phyloP scores from a whole-genome alignment of 2,888 invertebrate genomes.

The Melanotus villosus region DNA sequence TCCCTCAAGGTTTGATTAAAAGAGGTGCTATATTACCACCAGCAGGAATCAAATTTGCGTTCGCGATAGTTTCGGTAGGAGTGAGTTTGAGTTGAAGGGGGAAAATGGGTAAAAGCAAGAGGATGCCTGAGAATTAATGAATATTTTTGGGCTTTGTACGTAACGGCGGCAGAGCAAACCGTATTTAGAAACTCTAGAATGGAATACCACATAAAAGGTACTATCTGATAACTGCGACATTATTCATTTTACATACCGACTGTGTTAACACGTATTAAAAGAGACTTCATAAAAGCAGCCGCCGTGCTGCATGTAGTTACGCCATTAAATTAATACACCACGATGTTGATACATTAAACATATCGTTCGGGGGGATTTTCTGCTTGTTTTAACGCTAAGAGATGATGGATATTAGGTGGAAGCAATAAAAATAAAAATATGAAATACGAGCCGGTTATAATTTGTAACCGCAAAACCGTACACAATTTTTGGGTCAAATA shows the following conservation, averaged over 20 bases:
- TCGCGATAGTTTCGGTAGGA: constrained; percentile 17
- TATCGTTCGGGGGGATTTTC: background rate
- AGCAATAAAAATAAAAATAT: too few relatives aligned
- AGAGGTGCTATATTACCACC: constrained; percentile 21
- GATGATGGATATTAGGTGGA: too few relatives aligned
- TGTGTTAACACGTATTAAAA: constrained; percentile 33
- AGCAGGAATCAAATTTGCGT: constrained; percentile 17
- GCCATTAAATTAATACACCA: constrained; percentile 4
- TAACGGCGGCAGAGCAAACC: background rate
- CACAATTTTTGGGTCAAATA: background rate
- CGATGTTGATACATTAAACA: background rate
- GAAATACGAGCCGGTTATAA: background rate
- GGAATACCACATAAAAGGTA: constrained; percentile 31
- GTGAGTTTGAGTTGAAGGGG: constrained; percentile 2
- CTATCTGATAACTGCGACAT: constrained; percentile 33
- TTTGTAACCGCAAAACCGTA: background rate
- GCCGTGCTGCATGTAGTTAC: background rate
- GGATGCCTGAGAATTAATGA: constrained; percentile 22
- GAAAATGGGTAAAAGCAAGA: constrained; percentile 17
- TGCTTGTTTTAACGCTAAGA: too few relatives aligned
- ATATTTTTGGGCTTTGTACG: constrained; percentile 30
- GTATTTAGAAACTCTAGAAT: constrained; percentile 30
- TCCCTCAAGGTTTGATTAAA: constrained; percentile 22
- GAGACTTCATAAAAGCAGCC: constrained; percentile 27
- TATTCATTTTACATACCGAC: constrained; percentile 34